Percentiles rank a stretch among this genome's conserved stretches.
Evolutionary conservation across 2,797 vertebrate species (phyloP).

Genomic region (Loris lydekkerianus): DNA sequence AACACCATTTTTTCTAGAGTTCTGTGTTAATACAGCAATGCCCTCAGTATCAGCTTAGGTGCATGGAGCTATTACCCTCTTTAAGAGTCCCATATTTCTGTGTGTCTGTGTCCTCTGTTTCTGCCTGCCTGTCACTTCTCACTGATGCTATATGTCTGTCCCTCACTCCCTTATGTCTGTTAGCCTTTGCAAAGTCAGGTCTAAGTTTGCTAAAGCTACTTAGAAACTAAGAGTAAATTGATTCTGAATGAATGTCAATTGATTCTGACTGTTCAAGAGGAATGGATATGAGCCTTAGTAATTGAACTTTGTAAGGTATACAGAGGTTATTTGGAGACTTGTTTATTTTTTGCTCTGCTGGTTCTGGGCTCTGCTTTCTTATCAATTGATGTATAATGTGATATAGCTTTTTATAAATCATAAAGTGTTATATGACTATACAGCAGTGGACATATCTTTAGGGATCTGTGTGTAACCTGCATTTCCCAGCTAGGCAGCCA

Average conservation of each 20-base stretch:
- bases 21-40: not conserved
- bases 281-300: not conserved
- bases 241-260: not conserved
- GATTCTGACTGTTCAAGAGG: not conserved
- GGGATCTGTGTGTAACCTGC: not conserved
- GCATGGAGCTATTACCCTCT: not conserved
- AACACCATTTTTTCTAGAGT: not conserved
- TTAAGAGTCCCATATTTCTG: not conserved
- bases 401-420: not conserved
- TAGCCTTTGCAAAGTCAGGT: not conserved
- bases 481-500: not conserved
- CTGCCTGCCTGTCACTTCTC: not conserved
- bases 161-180: not conserved
- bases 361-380: not conserved
- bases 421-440: not conserved
- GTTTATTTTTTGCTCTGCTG: not conserved
- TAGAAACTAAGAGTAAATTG: not conserved
- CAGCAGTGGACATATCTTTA: not conserved
- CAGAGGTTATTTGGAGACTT: conserved; percentile 9
- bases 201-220: not conserved
- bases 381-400: not conserved
- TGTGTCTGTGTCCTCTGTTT: not conserved
- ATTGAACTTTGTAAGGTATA: not conserved
- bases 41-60: not conserved
- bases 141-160: not conserved